Evolutionary conservation across 2,888 invertebrate species (phyloP), one percentile per base, ranked within the genome.

Genomic region (Hermaeophaga mercurialis): DNA sequence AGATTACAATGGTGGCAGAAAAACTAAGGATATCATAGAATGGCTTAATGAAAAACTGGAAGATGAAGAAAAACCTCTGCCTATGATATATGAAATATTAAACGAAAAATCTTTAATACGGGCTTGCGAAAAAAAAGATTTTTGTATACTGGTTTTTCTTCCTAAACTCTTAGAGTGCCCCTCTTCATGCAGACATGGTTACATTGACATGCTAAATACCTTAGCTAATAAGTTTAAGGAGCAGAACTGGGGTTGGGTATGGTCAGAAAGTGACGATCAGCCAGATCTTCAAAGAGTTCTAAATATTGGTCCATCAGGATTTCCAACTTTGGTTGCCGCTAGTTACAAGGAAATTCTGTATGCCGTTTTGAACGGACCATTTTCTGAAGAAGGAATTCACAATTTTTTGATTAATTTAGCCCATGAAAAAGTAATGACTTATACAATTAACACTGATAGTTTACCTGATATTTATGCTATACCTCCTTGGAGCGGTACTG

Each of bases 141-240:
- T 96, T 8, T 97, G 96, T 76, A 86, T 97, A 26, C 85, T 97
- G 28, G 85, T 95, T 0, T 84, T 96, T 11, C 78, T 97, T 63
- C 96, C 97, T 0, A 91, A 96, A 73, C 94, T 98, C 68, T 84
- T 95, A 26, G 96, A 97, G 79, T 97, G 97, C 74, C 88, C 92
- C 75, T 89, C 95, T 0, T 83, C 88, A 19, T 97, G 97, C 74
- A 84, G 96, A 53, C 90, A 91, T 75, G 80, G 84, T n/a, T 95
- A 94, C 78, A 72, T 97, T 36, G 75, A 82, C 14, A 84, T 85
- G 1, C 80, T 97, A 2, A 82, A 81, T 14, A 79, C 81, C 0
- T 81, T 93, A 58, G 91, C 89, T 0, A 94, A 94, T 53, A 92
- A 93, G 73, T 96, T 88, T 80, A 96, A 95, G 81, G 88, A 87